Conservation (phyloP, 2,797 vertebrate genomes). For the Xiphophorus birchmanni region DNA sequence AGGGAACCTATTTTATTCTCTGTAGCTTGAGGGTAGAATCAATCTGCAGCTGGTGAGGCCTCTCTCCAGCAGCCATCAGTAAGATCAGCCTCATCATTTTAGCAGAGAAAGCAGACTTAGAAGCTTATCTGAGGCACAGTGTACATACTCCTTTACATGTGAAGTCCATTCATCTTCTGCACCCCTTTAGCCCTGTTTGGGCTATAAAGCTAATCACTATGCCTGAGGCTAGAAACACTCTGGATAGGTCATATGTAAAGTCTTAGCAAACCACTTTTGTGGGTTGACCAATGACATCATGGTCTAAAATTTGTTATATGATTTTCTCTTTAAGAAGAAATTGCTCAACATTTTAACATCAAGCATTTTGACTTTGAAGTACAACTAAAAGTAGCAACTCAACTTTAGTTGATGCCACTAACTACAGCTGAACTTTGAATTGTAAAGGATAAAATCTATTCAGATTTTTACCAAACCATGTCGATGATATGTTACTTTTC, state of each 20-base stretch:
- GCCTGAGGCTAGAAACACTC: background rate
- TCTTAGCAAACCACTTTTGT: background rate
- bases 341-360: background rate
- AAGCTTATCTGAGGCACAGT: background rate
- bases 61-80: background rate
- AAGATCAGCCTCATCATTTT: background rate
- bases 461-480: background rate
- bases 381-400: background rate
- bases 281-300: background rate
- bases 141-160: background rate
- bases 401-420: no score
- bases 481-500: background rate
- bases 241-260: background rate
- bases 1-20: background rate
- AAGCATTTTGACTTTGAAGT: background rate
- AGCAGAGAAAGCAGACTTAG: background rate
- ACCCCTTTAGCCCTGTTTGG: background rate
- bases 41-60: background rate
- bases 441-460: background rate
- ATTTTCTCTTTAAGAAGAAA: background rate
- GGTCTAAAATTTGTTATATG: no score
- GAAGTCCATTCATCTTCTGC: background rate
- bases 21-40: background rate
- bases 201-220: background rate
- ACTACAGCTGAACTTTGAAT: no score